phyloP scores from a whole-genome alignment of 2,113 vertebrate species.

The Rhinichthys klamathensis region DNA sequence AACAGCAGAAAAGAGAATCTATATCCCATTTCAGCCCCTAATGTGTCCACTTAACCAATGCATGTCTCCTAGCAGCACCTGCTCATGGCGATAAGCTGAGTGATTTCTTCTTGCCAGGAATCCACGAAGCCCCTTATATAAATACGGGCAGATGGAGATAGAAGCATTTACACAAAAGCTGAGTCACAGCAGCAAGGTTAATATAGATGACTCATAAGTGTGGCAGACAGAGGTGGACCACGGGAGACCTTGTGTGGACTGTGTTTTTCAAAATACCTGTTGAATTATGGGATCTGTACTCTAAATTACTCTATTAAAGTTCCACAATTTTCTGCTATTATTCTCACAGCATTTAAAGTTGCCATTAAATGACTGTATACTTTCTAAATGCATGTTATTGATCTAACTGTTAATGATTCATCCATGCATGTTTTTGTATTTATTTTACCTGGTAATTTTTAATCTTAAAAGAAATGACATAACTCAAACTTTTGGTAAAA shows the following conservation, averaged over 20 bases:
- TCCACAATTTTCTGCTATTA: background rate
- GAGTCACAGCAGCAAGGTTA: conserved; percentile 23
- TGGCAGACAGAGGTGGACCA: conserved; percentile 23
- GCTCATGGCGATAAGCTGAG: conserved; percentile 4
- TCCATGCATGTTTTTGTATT: background rate
- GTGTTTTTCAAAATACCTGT: conserved; percentile 10
- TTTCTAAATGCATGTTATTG: background rate
- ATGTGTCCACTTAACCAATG: background rate
- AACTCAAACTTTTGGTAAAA: too few species aligned
- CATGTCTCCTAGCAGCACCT: conserved; percentile 37
- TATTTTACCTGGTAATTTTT: too few species aligned
- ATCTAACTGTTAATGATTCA: background rate
- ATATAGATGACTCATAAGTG: conserved; percentile 36
- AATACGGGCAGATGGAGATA: conserved; percentile 37
- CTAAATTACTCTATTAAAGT: background rate
- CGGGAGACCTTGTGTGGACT: conserved; percentile 4
- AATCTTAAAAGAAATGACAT: too few species aligned
- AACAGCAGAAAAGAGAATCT: conserved; percentile 4
- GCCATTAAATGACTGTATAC: background rate
- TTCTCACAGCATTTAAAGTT: background rate
- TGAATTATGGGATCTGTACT: background rate
- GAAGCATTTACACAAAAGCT: conserved; percentile 37
- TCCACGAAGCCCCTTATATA: conserved; percentile 24
- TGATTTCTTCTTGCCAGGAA: conserved; percentile 31
- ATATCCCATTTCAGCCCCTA: background rate